phyloP scores from a whole-genome alignment of 2,888 invertebrate genomes.

The Lepas anatifera region DNA sequence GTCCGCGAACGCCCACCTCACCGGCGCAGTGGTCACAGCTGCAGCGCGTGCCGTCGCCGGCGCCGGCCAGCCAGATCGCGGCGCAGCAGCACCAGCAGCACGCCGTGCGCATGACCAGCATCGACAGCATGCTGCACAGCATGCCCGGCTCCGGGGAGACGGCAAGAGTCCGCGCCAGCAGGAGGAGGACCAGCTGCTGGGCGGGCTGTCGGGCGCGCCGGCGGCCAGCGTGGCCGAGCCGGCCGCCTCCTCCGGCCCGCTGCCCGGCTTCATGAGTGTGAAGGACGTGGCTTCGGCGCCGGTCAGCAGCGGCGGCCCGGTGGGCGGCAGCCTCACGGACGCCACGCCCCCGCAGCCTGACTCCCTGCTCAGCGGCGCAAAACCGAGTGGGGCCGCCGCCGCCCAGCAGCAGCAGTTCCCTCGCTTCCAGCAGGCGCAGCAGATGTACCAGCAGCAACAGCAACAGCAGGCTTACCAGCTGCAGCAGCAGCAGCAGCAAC shows the following conservation, averaged over 20 bases:
- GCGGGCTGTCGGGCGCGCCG: not conserved
- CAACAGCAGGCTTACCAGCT: not conserved
- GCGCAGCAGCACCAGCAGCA: constrained; percentile 7
- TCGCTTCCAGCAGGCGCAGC: not conserved
- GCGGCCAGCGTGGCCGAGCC: too few species aligned
- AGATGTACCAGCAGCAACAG: not conserved
- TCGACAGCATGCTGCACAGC: constrained; percentile 7
- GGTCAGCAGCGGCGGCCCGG: not conserved
- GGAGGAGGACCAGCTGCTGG: not conserved
- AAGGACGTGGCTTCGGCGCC: not conserved
- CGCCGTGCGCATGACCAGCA: constrained; percentile 8
- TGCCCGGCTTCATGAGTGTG: not conserved
- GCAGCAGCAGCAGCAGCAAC: constrained; percentile 4
- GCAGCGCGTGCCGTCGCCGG: constrained; percentile 9
- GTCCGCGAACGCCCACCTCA: constrained; percentile 4
- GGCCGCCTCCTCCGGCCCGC: not conserved
- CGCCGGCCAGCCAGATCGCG: constrained; percentile 8
- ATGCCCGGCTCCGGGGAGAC: not conserved
- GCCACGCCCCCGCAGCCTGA: not conserved
- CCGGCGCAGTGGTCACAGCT: constrained; percentile 9
- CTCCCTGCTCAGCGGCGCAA: not conserved
- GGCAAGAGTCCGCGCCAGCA: not conserved
- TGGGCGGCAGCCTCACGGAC: not conserved
- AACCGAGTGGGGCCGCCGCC: not conserved
- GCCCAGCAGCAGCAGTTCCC: not conserved